Conservation (phyloP, 1,140 invertebrate genomes). For the Drosophila serrata region DNA sequence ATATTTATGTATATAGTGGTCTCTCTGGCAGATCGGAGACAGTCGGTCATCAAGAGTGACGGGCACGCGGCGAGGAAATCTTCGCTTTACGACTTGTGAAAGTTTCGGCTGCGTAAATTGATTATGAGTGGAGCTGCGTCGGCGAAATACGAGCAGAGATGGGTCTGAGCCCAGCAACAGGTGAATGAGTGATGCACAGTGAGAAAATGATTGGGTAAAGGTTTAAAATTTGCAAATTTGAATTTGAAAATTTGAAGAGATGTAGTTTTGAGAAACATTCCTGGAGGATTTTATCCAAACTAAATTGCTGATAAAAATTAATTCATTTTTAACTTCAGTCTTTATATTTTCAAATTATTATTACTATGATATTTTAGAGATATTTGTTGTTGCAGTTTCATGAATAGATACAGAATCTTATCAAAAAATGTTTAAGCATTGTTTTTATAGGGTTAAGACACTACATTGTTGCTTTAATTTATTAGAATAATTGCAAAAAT, state of each 20-base stretch:
- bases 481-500: too few species aligned
- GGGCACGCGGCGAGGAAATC: slow-evolving; percentile 48
- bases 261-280: background rate
- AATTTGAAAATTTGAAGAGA: too few species aligned
- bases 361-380: background rate
- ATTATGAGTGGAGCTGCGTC: slow-evolving; percentile 52
- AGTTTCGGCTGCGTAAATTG: slow-evolving; percentile 60
- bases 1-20: background rate
- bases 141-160: slow-evolving; percentile 37
- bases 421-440: background rate
- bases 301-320: background rate
- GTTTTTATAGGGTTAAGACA: background rate
- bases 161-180: slow-evolving; percentile 32
- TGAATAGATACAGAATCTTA: background rate
- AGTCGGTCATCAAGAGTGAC: slow-evolving; percentile 43
- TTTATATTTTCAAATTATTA: background rate
- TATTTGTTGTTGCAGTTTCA: background rate
- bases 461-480: background rate
- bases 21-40: slow-evolving; percentile 47
- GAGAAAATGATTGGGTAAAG: slow-evolving; percentile 10
- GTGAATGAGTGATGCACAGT: slow-evolving; percentile 30
- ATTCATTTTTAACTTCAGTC: background rate
- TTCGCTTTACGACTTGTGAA: slow-evolving; percentile 52
- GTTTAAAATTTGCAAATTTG: too few species aligned
- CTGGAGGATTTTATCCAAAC: background rate